A percentile compares a stretch with the other conserved stretches of the same genome.
Evolutionary conservation across 2,797 vertebrate species (phyloP).

Genomic region (Arnoldichthys spilopterus): DNA sequence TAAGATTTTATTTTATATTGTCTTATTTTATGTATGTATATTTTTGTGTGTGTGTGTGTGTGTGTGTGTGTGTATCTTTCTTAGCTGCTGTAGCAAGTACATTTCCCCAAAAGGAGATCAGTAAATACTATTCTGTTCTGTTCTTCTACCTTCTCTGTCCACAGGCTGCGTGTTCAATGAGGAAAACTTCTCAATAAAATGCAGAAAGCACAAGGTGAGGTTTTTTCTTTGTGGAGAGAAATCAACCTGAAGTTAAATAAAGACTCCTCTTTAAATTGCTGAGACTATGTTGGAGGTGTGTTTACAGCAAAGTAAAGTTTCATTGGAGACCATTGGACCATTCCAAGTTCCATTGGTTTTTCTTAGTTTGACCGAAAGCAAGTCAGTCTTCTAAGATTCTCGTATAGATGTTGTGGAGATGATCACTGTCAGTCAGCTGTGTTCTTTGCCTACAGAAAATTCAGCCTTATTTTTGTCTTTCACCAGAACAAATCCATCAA

Average conservation of each 20-base stretch:
- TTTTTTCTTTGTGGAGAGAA: background rate
- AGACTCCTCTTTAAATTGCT: background rate
- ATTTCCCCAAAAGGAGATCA: too few relatives aligned
- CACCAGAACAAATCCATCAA: slow-evolving; percentile 78
- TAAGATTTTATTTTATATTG: too few relatives aligned
- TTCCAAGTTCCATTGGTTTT: too few relatives aligned
- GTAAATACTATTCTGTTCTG: too few relatives aligned
- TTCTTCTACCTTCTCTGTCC: slow-evolving; percentile 53
- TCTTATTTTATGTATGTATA: too few relatives aligned
- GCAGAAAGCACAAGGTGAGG: slow-evolving; percentile 83
- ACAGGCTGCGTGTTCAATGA: slow-evolving; percentile 79
- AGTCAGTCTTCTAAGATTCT: background rate
- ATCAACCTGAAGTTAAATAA: background rate
- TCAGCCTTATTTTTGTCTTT: background rate
- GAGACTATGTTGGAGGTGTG: background rate
- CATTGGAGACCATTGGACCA: too few relatives aligned
- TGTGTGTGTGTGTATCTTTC: too few relatives aligned
- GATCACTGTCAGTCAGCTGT: background rate
- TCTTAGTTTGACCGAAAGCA: background rate
- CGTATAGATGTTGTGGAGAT: too few relatives aligned
- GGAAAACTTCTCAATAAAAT: slow-evolving; percentile 84
- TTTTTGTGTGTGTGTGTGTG: too few relatives aligned
- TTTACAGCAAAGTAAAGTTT: background rate
- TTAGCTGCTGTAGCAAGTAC: too few relatives aligned
- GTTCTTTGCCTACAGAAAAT: background rate